These are phyloP conservation scores for Leptobrachium leishanense DNA, from an alignment of 2,113 vertebrate genomes.

Conservation along the genomic window DNA sequence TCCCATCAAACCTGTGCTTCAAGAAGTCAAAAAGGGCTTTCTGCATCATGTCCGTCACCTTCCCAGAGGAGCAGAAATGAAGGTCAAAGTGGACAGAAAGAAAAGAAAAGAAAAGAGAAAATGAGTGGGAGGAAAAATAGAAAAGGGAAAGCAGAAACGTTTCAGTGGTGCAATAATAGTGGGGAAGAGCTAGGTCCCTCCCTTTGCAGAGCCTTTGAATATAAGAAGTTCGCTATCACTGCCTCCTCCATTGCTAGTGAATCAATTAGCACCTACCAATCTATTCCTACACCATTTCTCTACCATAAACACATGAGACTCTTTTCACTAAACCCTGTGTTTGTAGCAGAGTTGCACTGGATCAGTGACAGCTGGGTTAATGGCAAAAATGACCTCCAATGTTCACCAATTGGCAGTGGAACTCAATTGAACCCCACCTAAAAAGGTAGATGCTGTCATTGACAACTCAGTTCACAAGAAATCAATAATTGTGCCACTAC, in stretches of 20 bases:
- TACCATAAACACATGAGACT: neutral
- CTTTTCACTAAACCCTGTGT: no score
- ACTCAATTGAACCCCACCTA: no score
- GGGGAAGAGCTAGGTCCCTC: neutral
- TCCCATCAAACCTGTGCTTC: conserved; percentile 99
- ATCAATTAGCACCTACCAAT: conserved; percentile 23
- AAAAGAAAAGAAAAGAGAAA: conserved; percentile 53
- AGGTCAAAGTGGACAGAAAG: conserved; percentile 49
- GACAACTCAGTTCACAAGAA: no score
- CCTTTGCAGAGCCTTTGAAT: no score
- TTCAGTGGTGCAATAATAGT: neutral
- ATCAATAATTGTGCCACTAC: no score
- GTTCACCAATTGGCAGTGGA: no score
- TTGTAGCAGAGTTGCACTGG: no score
- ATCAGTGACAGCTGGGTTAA: no score
- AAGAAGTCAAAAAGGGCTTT: conserved; percentile 99
- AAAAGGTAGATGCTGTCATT: no score
- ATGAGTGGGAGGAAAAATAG: conserved; percentile 61
- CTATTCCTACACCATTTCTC: conserved; percentile 1
- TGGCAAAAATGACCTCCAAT: no score
- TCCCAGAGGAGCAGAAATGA: conserved; percentile 60
- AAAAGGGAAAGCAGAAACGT: conserved; percentile 41
- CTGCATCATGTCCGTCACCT: conserved; percentile 99
- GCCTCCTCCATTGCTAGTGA: neutral
- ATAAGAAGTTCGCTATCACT: no score